phyloP scores from a whole-genome alignment of 2,113 vertebrate genomes.

The Hirundichthys speculiger region DNA sequence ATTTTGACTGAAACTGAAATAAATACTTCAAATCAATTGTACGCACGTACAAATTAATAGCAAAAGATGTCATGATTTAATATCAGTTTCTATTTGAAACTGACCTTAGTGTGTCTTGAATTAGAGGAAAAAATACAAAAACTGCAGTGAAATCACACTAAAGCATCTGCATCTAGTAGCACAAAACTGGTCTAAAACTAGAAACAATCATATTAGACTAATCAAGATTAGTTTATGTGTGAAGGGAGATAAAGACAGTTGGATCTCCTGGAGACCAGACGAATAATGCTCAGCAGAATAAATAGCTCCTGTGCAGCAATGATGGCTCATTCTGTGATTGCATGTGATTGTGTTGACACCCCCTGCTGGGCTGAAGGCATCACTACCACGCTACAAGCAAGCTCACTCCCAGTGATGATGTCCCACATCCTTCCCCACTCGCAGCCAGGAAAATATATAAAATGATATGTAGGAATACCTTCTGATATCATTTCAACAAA shows the following conservation, averaged over 20 bases:
- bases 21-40: background rate
- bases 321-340: conserved; percentile 65
- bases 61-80: background rate
- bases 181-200: conserved; percentile 29
- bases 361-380: conserved; percentile 79
- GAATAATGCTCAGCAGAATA: conserved; percentile 62
- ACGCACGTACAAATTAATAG: conserved; percentile 1
- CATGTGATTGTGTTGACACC: conserved; percentile 81
- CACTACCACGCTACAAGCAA: conserved; percentile 63
- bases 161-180: conserved; percentile 11
- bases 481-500: background rate
- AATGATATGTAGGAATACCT: conserved; percentile 46
- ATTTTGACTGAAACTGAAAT: conserved; percentile 15
- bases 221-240: conserved; percentile 38
- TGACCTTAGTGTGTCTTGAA: conserved; percentile 15
- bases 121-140: background rate
- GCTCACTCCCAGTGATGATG: conserved; percentile 23
- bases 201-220: conserved; percentile 33
- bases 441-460: conserved; percentile 19
- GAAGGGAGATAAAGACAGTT: conserved; percentile 44
- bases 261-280: conserved; percentile 54
- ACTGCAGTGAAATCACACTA: conserved; percentile 8
- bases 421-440: conserved; percentile 30
- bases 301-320: conserved; percentile 55
- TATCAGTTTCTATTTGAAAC: background rate